Percentiles rank a stretch among this genome's conserved stretches.
Conservation (phyloP, 2,888 invertebrate species). For the Dione vanillae region DNA sequence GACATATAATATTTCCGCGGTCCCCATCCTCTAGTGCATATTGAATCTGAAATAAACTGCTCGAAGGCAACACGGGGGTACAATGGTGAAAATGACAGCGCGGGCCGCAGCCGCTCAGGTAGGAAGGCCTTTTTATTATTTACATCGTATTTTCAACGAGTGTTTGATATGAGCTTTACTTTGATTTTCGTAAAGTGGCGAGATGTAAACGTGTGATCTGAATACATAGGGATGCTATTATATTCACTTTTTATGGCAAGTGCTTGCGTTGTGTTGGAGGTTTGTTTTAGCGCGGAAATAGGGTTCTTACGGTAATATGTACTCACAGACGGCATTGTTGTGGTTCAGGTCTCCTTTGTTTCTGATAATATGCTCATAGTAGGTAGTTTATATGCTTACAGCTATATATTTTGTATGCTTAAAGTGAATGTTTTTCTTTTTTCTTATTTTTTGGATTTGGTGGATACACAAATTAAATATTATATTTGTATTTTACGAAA, state of each 20-base stretch:
- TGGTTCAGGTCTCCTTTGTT: conserved; percentile 30
- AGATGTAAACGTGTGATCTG: conserved; percentile 76
- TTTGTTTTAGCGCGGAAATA: conserved; percentile 50
- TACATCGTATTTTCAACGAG: conserved; percentile 83
- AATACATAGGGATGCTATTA: conserved; percentile 64
- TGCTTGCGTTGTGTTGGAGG: conserved; percentile 63
- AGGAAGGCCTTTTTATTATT: conserved; percentile 79
- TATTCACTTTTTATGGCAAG: conserved; percentile 66
- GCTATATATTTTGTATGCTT: too few species aligned
- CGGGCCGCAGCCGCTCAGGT: conserved; percentile 46
- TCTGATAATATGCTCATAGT: conserved; percentile 53
- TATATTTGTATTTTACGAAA: too few species aligned
- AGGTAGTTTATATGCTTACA: conserved; percentile 39
- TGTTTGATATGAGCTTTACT: conserved; percentile 81
- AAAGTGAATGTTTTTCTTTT: too few species aligned
- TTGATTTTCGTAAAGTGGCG: conserved; percentile 81
- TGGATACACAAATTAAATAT: too few species aligned
- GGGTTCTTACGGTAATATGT: conserved; percentile 44
- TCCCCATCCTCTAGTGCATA: conserved; percentile 71
- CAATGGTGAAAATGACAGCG: conserved; percentile 74
- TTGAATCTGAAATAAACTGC: conserved; percentile 80
- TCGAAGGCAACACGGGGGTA: conserved; percentile 68
- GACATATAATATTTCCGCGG: conserved; percentile 74
- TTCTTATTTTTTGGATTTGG: too few species aligned
- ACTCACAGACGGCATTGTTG: conserved; percentile 34